Conservation (phyloP, 2,113 vertebrate species). For the Myiagra hebetior region DNA sequence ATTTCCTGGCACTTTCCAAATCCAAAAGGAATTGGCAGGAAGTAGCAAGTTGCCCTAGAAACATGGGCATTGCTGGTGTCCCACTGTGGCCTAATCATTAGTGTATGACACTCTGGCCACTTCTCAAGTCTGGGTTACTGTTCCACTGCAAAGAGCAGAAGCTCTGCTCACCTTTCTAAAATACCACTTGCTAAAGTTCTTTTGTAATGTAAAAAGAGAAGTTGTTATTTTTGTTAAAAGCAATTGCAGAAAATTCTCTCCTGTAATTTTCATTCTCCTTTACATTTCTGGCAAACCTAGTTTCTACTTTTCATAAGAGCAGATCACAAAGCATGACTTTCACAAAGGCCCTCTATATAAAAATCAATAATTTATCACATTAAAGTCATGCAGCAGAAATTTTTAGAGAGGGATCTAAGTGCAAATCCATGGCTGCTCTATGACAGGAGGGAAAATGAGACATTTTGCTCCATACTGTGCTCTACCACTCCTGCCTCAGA, state of each 20-base stretch:
- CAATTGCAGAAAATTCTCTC: not conserved
- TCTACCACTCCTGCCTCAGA: not conserved
- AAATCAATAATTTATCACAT: slow-evolving; percentile 28
- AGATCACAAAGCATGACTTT: not conserved
- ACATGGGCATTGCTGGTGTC: not conserved
- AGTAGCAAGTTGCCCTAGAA: slow-evolving; percentile 12
- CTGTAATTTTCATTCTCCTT: not conserved
- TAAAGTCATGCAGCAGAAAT: not conserved
- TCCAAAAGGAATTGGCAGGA: not conserved
- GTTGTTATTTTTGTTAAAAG: not conserved
- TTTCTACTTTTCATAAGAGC: not conserved
- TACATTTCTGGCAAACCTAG: slow-evolving; percentile 4
- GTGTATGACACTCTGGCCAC: not conserved
- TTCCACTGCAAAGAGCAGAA: not conserved
- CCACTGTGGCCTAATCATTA: not conserved
- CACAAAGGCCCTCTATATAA: not conserved
- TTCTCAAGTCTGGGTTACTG: not conserved
- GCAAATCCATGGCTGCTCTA: not conserved
- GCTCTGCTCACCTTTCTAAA: not conserved
- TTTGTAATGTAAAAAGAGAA: not conserved
- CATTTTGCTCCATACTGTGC: not conserved
- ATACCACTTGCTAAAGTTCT: not conserved
- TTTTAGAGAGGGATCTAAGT: slow-evolving; percentile 6
- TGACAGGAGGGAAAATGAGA: slow-evolving; percentile 9
- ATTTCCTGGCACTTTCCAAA: not conserved